A percentile compares a stretch with the other conserved stretches of the same genome.
phyloP scores from a whole-genome alignment of 2,888 invertebrate genomes.

The Catocala sponsa region DNA sequence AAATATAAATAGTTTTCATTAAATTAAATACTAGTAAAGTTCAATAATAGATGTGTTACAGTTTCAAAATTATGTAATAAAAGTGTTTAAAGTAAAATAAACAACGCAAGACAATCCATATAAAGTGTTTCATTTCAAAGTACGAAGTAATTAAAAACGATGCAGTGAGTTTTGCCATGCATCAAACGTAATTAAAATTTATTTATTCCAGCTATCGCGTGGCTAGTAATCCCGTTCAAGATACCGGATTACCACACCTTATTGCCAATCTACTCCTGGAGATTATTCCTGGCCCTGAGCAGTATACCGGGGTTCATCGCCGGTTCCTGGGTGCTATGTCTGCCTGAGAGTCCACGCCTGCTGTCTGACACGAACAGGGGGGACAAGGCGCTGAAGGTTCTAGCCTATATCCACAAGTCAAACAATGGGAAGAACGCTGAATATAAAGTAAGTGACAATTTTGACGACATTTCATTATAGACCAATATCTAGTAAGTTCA shows the following conservation, averaged over 20 bases:
- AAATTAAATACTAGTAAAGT: no score
- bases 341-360: conserved; percentile 92
- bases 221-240: conserved; percentile 89
- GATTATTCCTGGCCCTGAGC: conserved; percentile 90
- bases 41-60: no score
- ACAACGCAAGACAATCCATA: no score
- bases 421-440: conserved; percentile 83
- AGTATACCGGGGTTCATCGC: conserved; percentile 90
- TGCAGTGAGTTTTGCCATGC: no score
- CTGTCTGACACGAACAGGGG: conserved; percentile 88
- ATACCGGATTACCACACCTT: conserved; percentile 60
- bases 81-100: no score
- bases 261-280: conserved; percentile 90
- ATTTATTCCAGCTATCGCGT: conserved; percentile 86
- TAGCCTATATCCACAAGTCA: conserved; percentile 85
- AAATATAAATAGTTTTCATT: no score
- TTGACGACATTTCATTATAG: no score
- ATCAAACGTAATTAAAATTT: background rate
- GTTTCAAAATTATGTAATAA: no score
- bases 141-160: no score
- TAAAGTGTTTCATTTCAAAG: no score
- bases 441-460: conserved; percentile 82
- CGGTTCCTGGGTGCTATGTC: conserved; percentile 85
- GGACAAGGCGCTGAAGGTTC: conserved; percentile 87
- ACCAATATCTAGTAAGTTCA: no score